Base-by-base conservation (phyloP, 2,888 invertebrate genomes). In the Orthosia gothica region DNA sequence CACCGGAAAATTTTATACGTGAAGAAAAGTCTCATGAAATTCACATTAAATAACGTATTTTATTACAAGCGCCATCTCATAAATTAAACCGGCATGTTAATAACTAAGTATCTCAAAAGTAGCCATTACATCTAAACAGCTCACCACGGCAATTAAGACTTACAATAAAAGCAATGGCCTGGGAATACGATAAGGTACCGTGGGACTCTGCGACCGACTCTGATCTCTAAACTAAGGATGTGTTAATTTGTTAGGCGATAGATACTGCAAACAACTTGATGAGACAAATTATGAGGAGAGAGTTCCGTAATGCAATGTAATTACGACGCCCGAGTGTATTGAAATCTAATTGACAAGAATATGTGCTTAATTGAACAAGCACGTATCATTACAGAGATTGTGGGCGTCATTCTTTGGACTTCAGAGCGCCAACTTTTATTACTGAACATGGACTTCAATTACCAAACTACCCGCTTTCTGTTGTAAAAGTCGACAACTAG, bases 171-270 rank as follows among this genome's bases (percentile, higher is more conserved):
- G 69, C 47, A 63, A 66, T 74, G 70, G 76, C 77, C 79, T 89
- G 87, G 87, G 89, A 89, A 88, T 73, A 79, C 71, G 89, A 89
- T 88, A 89, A 89, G 73, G 76, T 69, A 69, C 64, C 91, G 91
- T 90, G 91, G 79, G 92, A 91, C 65, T 64, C 58, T 68, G 52
- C 58, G 65, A 68, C 62, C 50, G 64, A 58, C 61, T 70, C 62
- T 70, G 79, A 76, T 87, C 88, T 86, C 52, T 71, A 58, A 78
- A 86, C 74, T 86, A 88, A 87, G 84, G 87, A 88, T 88, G 87
- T 83, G 85, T 84, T 84, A 85, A 81, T 82, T 83, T 83, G 72
- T 79, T 54, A 57, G 50, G 59, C 76, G 76, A 75, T 84, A 79
- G 76, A 75, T 84, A 79, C 66, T 72, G 62, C 57, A 49, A 79